Evolutionary conservation across 2,888 invertebrate species (phyloP).

Genomic region (Endotricha flammealis): DNA sequence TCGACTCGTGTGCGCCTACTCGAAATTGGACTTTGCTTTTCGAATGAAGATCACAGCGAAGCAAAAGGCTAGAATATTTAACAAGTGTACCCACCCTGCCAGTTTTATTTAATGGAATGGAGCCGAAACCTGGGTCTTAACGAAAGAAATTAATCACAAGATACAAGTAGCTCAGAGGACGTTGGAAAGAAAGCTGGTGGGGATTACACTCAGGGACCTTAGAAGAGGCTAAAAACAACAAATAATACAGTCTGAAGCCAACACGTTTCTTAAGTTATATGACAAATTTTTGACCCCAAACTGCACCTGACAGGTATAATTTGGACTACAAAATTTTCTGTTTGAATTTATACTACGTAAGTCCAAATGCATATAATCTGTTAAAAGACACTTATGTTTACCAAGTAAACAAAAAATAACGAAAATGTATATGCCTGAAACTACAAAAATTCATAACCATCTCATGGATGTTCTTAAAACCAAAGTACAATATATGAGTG

Average conservation of each 20-base stretch:
- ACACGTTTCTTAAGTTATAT: slow-evolving; percentile 15
- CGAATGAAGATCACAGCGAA: too few species aligned
- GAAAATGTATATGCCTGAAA: slow-evolving; percentile 14
- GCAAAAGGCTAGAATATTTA: too few species aligned
- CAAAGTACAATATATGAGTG: slow-evolving; percentile 22
- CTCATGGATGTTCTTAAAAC: slow-evolving; percentile 20
- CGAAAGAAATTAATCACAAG: too few species aligned
- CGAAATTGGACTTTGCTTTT: too few species aligned
- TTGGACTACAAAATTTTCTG: slow-evolving; percentile 17
- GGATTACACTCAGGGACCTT: too few species aligned
- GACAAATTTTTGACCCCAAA: slow-evolving; percentile 15
- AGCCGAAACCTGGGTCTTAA: too few species aligned
- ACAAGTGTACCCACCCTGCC: too few species aligned
- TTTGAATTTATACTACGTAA: slow-evolving; percentile 23
- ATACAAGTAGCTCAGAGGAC: too few species aligned
- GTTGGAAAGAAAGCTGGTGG: too few species aligned
- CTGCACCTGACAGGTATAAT: slow-evolving; percentile 11
- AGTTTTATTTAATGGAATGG: too few species aligned
- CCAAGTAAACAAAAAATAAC: slow-evolving; percentile 17
- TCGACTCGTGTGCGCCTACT: too few species aligned
- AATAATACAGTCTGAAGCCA: slow-evolving; percentile 4
- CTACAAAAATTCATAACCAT: slow-evolving; percentile 16
- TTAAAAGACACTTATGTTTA: slow-evolving; percentile 15
- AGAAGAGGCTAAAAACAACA: too few species aligned
- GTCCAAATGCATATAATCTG: slow-evolving; percentile 24